phyloP scores from a whole-genome alignment of 2,113 vertebrate species.

The Cololabis saira region DNA sequence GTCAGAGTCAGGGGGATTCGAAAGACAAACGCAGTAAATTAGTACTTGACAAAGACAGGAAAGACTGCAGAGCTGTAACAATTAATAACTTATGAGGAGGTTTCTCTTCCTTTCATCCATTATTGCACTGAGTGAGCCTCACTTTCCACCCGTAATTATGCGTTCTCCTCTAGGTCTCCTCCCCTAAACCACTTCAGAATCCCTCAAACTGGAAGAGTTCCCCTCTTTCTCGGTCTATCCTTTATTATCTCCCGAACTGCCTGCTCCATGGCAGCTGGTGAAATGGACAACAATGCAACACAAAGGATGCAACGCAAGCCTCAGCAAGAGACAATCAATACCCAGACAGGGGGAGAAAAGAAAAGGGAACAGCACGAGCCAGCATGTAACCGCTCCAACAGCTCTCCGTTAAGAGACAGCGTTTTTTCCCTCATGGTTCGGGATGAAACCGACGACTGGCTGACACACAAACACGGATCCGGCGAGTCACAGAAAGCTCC shows the following conservation, averaged over 20 bases:
- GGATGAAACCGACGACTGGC: slow-evolving; percentile 37
- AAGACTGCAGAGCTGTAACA: slow-evolving; percentile 14
- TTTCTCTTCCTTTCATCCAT: slow-evolving; percentile 10
- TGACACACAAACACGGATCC: slow-evolving; percentile 34
- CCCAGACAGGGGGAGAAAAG: slow-evolving; percentile 29
- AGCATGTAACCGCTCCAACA: slow-evolving; percentile 29
- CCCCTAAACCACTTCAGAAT: slow-evolving; percentile 4
- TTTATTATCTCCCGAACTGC: neutral
- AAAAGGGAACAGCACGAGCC: slow-evolving; percentile 33
- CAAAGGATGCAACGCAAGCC: slow-evolving; percentile 38
- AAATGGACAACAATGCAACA: slow-evolving; percentile 34
- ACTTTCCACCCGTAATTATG: slow-evolving; percentile 23
- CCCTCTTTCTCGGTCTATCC: slow-evolving; percentile 18
- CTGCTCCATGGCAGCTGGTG: slow-evolving; percentile 31
- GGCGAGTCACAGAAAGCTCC: too few species aligned
- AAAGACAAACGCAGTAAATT: slow-evolving; percentile 37
- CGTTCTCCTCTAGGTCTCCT: slow-evolving; percentile 3
- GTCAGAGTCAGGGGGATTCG: slow-evolving; percentile 7
- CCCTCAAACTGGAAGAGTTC: slow-evolving; percentile 23
- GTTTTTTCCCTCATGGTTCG: slow-evolving; percentile 27
- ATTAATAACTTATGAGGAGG: slow-evolving; percentile 38
- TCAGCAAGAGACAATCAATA: slow-evolving; percentile 61
- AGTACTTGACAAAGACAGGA: slow-evolving; percentile 19
- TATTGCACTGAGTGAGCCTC: neutral
- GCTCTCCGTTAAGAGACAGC: slow-evolving; percentile 17